phyloP scores from a whole-genome alignment of 2,113 vertebrate species.

The Todiramphus chloris region DNA sequence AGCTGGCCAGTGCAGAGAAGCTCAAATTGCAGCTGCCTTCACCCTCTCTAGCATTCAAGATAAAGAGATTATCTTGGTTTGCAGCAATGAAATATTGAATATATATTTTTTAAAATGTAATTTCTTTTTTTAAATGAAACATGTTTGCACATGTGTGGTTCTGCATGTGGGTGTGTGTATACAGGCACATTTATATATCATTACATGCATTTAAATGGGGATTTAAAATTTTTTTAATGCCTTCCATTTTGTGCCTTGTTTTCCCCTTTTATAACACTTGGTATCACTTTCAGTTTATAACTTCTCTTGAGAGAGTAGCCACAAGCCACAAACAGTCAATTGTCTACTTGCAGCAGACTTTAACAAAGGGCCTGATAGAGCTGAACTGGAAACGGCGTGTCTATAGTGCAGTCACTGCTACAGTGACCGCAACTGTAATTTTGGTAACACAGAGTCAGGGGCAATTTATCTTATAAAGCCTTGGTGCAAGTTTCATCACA shows the following conservation, averaged over 20 bases:
- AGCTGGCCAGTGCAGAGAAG: conserved; percentile 23
- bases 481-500: neutral
- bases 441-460: neutral
- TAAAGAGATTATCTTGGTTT: conserved; percentile 28
- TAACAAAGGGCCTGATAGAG: conserved; percentile 18
- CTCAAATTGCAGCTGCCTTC: conserved; percentile 48
- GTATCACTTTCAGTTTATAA: conserved; percentile 32
- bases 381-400: conserved; percentile 16
- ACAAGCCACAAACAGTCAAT: conserved; percentile 27
- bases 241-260: neutral
- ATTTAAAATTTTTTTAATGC: neutral
- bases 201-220: neutral
- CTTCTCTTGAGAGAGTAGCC: conserved; percentile 24
- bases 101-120: neutral
- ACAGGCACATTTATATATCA: neutral
- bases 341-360: conserved; percentile 2
- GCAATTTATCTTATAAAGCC: neutral
- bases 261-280: neutral
- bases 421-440: neutral
- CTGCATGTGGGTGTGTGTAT: neutral
- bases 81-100: neutral
- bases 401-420: neutral
- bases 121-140: neutral
- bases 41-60: conserved; percentile 6
- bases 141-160: neutral